Evolutionary conservation across 2,888 invertebrate species (phyloP), one percentile per base, ranked within the genome.

Genomic region (Idaea aversata): DNA sequence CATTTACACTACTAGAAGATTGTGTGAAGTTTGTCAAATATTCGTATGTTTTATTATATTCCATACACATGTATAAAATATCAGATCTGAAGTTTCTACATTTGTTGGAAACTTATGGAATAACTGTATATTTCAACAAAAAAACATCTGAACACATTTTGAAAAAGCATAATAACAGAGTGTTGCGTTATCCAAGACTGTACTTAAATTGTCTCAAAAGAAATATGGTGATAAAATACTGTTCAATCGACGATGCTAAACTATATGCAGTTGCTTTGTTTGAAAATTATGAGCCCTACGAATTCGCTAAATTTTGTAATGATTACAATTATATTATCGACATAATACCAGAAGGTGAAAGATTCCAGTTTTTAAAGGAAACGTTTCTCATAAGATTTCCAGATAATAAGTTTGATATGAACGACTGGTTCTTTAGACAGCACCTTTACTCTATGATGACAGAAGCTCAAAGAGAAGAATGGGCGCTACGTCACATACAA

Each of bases 401-500:
- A 3, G 68, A 64, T 7, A 66, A 78, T 67, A 66, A 71, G 64
- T 87, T 88, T 72, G 87, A 88, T 75, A 82, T 75, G 69, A 64
- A 59, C 13, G 47, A 65, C 15, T 10, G 68, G 0, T 88, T 88
- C 70, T 82, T 81, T 70, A 34, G 71, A 0, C 65, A 64, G 5
- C 47, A 72, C 0, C 81, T 75, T 64, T 83, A 79, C 66, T 65
- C 73, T 34, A 66, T 86, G 16, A 82, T 88, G 76, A 82, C 82
- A 6, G n/a, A 35, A n/a, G 73, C 79, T 25, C 79, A 86, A 63
- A 77, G 67, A 68, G 84, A 88, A 74, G 59, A 64, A 59, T 88
- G 88, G 88, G 86, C 87, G n/a, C 67, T 86, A 25, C 67, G 70
- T 34, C 80, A 88, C 47, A 69, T 88, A 63, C 75, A 80, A 57